A percentile compares a stretch with the other conserved stretches of the same genome.
These are phyloP conservation scores for Apogon hyalosoma DNA, from an alignment of 2,797 vertebrate species.

Conservation along the genomic window DNA sequence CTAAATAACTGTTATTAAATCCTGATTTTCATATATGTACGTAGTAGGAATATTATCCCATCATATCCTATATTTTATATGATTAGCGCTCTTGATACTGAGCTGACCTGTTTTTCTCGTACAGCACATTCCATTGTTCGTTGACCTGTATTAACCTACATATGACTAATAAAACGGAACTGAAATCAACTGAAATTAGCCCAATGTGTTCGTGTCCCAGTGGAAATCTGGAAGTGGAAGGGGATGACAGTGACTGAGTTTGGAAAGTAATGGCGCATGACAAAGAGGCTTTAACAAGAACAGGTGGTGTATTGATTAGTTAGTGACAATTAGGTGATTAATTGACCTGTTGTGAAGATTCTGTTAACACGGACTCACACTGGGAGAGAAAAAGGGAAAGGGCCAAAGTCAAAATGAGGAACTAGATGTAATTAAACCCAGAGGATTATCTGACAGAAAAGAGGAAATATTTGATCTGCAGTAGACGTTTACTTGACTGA, in stretches of 20 bases:
- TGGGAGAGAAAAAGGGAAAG: slow-evolving; percentile 3
- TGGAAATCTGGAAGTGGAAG: slow-evolving; percentile 50
- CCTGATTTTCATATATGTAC: too few relatives aligned
- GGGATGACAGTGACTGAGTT: slow-evolving; percentile 28
- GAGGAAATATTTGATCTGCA: background rate
- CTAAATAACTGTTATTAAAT: slow-evolving; percentile 5
- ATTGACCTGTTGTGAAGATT: slow-evolving; percentile 54
- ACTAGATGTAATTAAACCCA: slow-evolving; percentile 3
- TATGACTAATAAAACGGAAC: too few relatives aligned
- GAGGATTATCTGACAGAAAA: too few relatives aligned
- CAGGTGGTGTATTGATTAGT: slow-evolving; percentile 57
- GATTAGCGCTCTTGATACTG: too few relatives aligned
- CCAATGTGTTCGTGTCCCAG: slow-evolving; percentile 30
- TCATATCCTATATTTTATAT: too few relatives aligned
- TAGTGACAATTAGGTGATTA: slow-evolving; percentile 54
- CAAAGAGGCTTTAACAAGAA: slow-evolving; percentile 54
- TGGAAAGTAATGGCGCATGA: slow-evolving; percentile 67
- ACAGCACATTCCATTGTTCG: too few relatives aligned
- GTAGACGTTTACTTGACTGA: background rate
- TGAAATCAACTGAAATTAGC: slow-evolving; percentile 6
- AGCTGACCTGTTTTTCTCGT: too few relatives aligned
- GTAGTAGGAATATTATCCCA: too few relatives aligned
- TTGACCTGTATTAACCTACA: too few relatives aligned
- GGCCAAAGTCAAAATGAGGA: background rate
- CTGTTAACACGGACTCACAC: slow-evolving; percentile 44